Evolutionary conservation across 2,113 vertebrate species (phyloP).

Genomic region (Pollimyrus isidori): DNA sequence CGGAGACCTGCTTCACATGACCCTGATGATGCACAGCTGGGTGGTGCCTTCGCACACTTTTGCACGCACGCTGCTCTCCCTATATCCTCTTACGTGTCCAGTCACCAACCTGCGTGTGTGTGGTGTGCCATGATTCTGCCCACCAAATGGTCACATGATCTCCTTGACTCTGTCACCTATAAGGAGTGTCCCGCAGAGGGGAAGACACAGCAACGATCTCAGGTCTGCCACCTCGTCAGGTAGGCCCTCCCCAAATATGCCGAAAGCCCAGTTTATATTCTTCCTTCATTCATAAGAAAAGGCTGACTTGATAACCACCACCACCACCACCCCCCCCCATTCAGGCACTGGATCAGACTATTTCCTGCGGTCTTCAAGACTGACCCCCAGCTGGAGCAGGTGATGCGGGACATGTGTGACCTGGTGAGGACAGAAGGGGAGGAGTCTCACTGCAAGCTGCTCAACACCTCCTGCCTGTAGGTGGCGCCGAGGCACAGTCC

Average conservation of each 20-base stretch:
- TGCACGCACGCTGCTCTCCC: conserved; percentile 57
- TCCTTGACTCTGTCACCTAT: conserved; percentile 63
- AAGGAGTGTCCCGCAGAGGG: conserved; percentile 60
- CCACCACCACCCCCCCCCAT: neutral
- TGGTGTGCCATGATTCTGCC: neutral
- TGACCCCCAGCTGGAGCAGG: conserved; percentile 67
- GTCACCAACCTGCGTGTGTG: neutral
- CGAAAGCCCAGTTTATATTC: neutral
- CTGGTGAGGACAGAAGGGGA: conserved; percentile 58
- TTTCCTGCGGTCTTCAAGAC: conserved; percentile 68
- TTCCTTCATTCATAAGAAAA: neutral
- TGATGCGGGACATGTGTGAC: conserved; percentile 70
- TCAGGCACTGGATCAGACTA: conserved; percentile 72
- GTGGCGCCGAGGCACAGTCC: conserved; percentile 26
- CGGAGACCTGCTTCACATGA: conserved; percentile 61
- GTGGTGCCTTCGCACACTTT: conserved; percentile 62
- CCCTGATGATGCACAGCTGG: conserved; percentile 72
- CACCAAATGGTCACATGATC: neutral
- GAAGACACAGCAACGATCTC: conserved; percentile 46
- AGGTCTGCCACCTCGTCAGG: conserved; percentile 65
- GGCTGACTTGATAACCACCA: conserved; percentile 8
- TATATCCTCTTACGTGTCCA: conserved; percentile 56
- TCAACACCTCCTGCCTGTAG: conserved; percentile 67
- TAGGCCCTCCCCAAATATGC: conserved; percentile 38
- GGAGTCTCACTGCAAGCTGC: conserved; percentile 52